A percentile compares a stretch with the other conserved stretches of the same genome.
Evolutionary conservation across 2,888 invertebrate species (phyloP).

Genomic region (Hirtodrosophila confusa): DNA sequence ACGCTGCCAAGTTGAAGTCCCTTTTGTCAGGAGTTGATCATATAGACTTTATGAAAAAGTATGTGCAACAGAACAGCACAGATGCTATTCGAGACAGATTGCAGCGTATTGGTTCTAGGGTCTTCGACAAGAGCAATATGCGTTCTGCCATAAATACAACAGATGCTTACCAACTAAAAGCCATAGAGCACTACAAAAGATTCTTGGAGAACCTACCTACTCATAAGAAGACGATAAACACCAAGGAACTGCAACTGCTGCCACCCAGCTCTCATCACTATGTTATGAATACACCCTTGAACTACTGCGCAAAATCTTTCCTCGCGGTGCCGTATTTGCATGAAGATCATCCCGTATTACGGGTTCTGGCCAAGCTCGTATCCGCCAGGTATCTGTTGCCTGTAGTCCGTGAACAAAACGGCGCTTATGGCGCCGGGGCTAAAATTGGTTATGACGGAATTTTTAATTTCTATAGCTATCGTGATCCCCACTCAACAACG

Average conservation of each 20-base stretch:
- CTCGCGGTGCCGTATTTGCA: constrained; percentile 91
- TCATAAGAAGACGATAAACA: constrained; percentile 28
- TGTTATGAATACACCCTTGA: constrained; percentile 93
- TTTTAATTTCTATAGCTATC: constrained; percentile 94
- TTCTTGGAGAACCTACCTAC: constrained; percentile 81
- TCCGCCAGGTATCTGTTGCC: constrained; percentile 93
- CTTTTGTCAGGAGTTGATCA: constrained; percentile 90
- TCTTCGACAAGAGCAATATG: constrained; percentile 88
- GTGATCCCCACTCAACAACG: constrained; percentile 93
- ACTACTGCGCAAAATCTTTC: constrained; percentile 92
- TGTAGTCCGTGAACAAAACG: constrained; percentile 94
- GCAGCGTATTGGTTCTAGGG: constrained; percentile 86
- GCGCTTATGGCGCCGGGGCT: constrained; percentile 96
- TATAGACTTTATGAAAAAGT: constrained; percentile 90
- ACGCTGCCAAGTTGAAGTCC: constrained; percentile 90
- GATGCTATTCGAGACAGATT: constrained; percentile 87
- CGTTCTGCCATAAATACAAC: constrained; percentile 89
- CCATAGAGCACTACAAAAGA: constrained; percentile 80
- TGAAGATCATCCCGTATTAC: constrained; percentile 90
- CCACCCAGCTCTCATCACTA: constrained; percentile 89
- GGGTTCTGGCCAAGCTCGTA: constrained; percentile 90
- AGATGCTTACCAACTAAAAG: constrained; percentile 78
- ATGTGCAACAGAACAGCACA: constrained; percentile 88
- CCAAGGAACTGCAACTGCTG: constrained; percentile 83
- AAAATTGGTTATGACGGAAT: constrained; percentile 89